These are phyloP conservation scores for Saccostrea glomerata DNA, from an alignment of 1,140 invertebrate genomes.

Conservation along the genomic window DNA sequence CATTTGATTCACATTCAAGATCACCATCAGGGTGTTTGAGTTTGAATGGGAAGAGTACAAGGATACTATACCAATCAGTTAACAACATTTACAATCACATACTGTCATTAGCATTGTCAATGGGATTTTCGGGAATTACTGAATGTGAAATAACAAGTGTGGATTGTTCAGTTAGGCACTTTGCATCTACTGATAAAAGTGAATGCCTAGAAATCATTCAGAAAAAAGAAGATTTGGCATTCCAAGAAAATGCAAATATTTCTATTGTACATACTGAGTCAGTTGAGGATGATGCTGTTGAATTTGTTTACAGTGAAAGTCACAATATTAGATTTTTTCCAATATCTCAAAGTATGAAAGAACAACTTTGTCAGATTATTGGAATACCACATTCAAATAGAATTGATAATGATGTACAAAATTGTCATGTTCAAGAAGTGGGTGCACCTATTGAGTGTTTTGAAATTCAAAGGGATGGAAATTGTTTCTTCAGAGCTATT, in stretches of 20 bases:
- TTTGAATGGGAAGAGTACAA: constrained; percentile 23
- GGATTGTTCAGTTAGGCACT: not conserved
- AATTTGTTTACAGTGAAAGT: not conserved
- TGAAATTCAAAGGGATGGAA: not conserved
- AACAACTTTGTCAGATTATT: not conserved
- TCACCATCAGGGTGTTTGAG: not conserved
- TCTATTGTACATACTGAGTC: not conserved
- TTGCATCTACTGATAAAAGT: not conserved
- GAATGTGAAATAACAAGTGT: constrained; percentile 16
- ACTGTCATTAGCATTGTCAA: not conserved
- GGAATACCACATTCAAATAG: too few relatives aligned
- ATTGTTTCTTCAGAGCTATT: constrained; percentile 34
- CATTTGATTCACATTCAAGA: constrained; percentile 27
- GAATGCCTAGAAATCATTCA: too few relatives aligned
- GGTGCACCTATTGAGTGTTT: not conserved
- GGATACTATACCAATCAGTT: not conserved
- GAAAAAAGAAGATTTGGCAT: too few relatives aligned
- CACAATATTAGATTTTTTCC: not conserved
- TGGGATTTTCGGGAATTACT: not conserved
- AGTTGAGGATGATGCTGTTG: not conserved
- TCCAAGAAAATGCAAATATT: too few relatives aligned
- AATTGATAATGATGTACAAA: too few relatives aligned
- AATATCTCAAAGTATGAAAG: not conserved
- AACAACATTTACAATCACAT: not conserved
- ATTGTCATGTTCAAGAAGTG: not conserved